phyloP scores from a whole-genome alignment of 1,140 invertebrate species.

The Drosophila nebulosa region DNA sequence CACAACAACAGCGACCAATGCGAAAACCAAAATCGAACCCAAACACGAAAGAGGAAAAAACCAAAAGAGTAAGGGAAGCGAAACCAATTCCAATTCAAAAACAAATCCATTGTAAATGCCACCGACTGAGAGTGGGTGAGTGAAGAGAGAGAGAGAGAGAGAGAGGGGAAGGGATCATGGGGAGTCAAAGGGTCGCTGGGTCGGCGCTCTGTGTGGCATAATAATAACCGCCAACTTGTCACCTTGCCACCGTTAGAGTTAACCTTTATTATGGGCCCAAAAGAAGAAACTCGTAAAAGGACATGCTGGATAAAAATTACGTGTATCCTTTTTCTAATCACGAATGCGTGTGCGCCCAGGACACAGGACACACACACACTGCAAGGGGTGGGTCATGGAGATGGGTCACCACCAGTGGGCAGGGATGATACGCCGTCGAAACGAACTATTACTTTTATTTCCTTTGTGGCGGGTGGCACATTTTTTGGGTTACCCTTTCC shows the following conservation, averaged over 20 bases:
- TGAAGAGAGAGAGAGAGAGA: background rate
- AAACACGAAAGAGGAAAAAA: conserved; percentile 7
- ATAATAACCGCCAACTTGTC: conserved; percentile 76
- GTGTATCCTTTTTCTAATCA: conserved; percentile 78
- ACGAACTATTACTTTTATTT: conserved; percentile 72
- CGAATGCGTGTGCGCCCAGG: conserved; percentile 34
- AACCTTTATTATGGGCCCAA: conserved; percentile 47
- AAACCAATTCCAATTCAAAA: conserved; percentile 68
- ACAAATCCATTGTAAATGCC: conserved; percentile 68
- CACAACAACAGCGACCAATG: conserved; percentile 26
- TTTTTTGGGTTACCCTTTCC: background rate
- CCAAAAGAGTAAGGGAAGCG: conserved; percentile 7
- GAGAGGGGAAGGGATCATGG: background rate
- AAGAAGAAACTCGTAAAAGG: conserved; percentile 49
- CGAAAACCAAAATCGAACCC: conserved; percentile 24
- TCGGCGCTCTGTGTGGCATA: conserved; percentile 51
- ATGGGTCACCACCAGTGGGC: background rate
- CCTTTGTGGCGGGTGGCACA: conserved; percentile 31
- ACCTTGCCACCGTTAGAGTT: conserved; percentile 42
- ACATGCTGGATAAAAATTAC: conserved; percentile 63
- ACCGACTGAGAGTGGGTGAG: background rate
- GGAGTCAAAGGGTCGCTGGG: background rate
- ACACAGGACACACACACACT: background rate
- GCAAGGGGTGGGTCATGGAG: background rate
- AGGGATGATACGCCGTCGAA: conserved; percentile 13